phyloP scores from a whole-genome alignment of 2,888 invertebrate species.

The Tipula lateralis region DNA sequence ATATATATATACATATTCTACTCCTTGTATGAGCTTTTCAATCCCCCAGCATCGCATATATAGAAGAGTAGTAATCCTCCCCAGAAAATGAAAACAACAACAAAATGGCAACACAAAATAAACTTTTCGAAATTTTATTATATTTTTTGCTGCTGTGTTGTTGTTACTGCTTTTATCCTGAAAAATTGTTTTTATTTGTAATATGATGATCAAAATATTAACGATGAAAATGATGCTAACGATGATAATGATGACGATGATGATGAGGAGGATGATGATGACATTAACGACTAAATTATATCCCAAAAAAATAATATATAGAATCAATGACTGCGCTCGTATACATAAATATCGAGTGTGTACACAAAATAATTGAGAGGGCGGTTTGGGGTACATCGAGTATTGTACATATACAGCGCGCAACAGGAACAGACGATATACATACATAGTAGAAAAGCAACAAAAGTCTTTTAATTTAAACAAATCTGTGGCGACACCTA shows the following conservation, averaged over 20 bases:
- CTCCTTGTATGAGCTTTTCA: not conserved
- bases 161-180: not conserved
- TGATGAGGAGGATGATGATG: not conserved
- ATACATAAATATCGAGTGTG: not conserved
- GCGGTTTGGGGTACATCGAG: not conserved
- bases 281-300: constrained; percentile 19
- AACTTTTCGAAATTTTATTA: not conserved
- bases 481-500: constrained; percentile 24
- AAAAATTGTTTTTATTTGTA: not conserved
- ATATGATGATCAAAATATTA: not conserved
- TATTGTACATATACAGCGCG: not conserved
- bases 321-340: not conserved
- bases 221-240: not conserved
- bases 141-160: not conserved
- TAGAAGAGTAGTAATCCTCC: not conserved
- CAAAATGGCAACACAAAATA: not conserved
- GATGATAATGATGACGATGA: not conserved
- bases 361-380: not conserved
- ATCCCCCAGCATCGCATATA: not conserved
- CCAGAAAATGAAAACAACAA: not conserved
- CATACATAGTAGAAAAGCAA: not conserved
- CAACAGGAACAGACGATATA: not conserved
- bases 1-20: no score
- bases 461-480: not conserved
- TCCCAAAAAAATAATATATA: not conserved